phyloP scores from a whole-genome alignment of 2,888 invertebrate species.

The Xanthorhoe spadicearia region DNA sequence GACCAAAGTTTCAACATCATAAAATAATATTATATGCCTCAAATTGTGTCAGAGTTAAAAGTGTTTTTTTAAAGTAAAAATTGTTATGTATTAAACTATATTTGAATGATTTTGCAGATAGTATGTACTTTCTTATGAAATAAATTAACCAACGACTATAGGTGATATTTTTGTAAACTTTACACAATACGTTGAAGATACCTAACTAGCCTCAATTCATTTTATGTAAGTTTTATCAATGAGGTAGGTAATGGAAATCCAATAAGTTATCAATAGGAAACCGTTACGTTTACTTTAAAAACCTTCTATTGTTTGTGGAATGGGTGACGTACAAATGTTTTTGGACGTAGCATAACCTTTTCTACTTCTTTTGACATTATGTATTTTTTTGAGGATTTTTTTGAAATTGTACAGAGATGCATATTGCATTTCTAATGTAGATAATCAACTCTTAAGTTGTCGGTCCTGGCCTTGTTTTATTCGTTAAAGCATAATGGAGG shows the following conservation, averaged over 20 bases:
- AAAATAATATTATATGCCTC: conserved; percentile 38
- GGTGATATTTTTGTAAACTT: too few species aligned
- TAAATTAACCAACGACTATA: too few species aligned
- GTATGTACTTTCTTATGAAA: neutral
- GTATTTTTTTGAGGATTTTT: neutral
- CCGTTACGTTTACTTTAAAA: conserved; percentile 52
- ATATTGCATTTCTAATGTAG: too few species aligned
- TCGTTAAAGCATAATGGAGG: too few species aligned
- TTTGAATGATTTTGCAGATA: conserved; percentile 2
- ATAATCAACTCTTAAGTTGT: too few species aligned
- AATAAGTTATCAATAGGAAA: conserved; percentile 13
- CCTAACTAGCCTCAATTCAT: too few species aligned
- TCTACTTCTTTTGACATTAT: conserved; percentile 39
- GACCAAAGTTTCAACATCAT: conserved; percentile 40
- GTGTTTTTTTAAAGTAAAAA: too few species aligned
- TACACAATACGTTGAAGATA: too few species aligned
- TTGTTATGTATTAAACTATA: neutral
- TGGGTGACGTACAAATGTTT: conserved; percentile 50
- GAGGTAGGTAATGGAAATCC: neutral
- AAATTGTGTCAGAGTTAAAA: conserved; percentile 34
- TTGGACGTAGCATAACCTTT: conserved; percentile 48
- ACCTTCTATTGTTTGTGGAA: conserved; percentile 59
- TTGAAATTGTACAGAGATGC: neutral
- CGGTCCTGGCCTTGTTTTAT: too few species aligned
- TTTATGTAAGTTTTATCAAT: too few species aligned